A percentile compares a stretch with the other conserved stretches of the same genome.
phyloP scores from a whole-genome alignment of 2,113 vertebrate genomes.

The Semicossyphus pulcher region DNA sequence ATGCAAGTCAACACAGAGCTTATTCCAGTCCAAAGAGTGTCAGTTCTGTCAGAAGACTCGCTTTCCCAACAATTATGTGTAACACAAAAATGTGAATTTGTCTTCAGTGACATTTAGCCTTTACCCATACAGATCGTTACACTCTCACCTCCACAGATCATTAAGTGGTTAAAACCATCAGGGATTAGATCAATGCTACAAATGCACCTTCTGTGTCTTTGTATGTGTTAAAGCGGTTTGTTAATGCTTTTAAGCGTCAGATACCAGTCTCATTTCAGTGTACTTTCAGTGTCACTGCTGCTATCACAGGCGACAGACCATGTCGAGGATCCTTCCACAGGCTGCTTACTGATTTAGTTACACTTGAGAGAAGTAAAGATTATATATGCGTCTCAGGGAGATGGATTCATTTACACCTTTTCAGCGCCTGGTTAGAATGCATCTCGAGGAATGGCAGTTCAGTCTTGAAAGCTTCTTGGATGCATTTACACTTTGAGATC shows the following conservation, averaged over 20 bases:
- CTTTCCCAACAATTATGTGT: too few species aligned
- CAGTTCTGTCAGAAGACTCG: too few species aligned
- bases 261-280: not conserved
- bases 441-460: not conserved
- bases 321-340: not conserved
- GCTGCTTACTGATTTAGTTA: not conserved
- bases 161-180: slow-evolving; percentile 5
- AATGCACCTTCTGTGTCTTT: not conserved
- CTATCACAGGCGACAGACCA: not conserved
- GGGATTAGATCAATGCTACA: slow-evolving; percentile 2
- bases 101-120: not conserved
- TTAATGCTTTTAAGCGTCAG: not conserved
- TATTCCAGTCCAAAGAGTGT: not conserved
- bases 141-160: not conserved
- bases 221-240: not conserved
- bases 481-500: not conserved
- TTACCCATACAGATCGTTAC: not conserved
- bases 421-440: not conserved
- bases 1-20: not conserved
- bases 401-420: slow-evolving; percentile 4
- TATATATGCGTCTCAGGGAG: not conserved
- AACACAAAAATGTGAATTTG: too few species aligned
- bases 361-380: not conserved
- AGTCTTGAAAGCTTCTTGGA: not conserved
- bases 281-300: slow-evolving; percentile 8